These are phyloP conservation scores for Pungitius pungitius DNA, from an alignment of 2,113 vertebrate species.

Conservation along the genomic window DNA sequence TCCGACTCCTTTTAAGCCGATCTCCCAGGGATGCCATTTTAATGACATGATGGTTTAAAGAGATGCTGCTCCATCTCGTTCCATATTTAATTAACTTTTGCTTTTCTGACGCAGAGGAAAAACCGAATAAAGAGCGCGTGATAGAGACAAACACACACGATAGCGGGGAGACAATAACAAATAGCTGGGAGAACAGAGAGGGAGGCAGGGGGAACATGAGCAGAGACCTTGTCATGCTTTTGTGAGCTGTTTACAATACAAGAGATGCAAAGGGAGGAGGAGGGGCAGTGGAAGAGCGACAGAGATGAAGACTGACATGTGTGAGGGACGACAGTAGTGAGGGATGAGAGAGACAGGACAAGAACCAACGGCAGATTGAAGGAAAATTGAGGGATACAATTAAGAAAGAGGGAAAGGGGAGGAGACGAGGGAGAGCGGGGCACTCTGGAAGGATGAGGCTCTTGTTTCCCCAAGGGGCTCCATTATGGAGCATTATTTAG, in stretches of 20 bases:
- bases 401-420: constrained; percentile 15
- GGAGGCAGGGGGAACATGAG: constrained; percentile 85
- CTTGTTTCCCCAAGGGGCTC: constrained; percentile 67
- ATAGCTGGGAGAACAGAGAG: constrained; percentile 87
- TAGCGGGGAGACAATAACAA: constrained; percentile 94
- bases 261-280: constrained; percentile 65
- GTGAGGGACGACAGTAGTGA: constrained; percentile 3
- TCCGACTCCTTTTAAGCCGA: constrained; percentile 93
- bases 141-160: constrained; percentile 86
- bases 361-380: not conserved
- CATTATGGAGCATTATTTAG: constrained; percentile 62
- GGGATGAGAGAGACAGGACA: not conserved
- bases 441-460: constrained; percentile 19
- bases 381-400: constrained; percentile 12
- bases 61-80: constrained; percentile 97
- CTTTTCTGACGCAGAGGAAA: constrained; percentile 87
- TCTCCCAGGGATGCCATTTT: constrained; percentile 96
- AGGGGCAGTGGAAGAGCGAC: constrained; percentile 56
- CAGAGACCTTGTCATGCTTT: constrained; percentile 90
- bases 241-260: constrained; percentile 84
- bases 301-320: constrained; percentile 4
- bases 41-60: constrained; percentile 99
- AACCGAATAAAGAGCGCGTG: constrained; percentile 71
- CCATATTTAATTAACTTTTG: constrained; percentile 99
- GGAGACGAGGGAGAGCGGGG: not conserved